Base-by-base conservation (phyloP, 2,797 vertebrate species). In the Gymnoscopelus microlampas region DNA sequence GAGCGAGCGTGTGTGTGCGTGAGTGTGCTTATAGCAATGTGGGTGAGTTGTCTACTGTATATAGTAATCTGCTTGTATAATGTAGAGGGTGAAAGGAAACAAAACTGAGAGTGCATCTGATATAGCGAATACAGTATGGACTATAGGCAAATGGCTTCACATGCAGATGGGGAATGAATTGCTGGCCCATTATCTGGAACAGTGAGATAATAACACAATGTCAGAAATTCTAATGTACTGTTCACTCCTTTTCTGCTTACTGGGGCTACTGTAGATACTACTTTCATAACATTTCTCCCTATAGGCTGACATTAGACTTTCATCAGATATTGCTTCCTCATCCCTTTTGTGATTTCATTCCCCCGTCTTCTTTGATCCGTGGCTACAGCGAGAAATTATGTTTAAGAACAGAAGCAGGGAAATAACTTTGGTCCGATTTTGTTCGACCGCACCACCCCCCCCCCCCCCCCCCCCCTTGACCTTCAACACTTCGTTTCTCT, bases 201-300 rank as follows among this genome's bases (percentile, higher is more conserved):
- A 49, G 0, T 24, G n/a, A 71, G 63, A 86, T 87, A 78, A 83
- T 74, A 59, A 72, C 59, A 71, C 53, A n/a, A 7, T 51, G 64
- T 59, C 49, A 68, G 47, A 51, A 70, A 80, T 83, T 77, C 55
- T 73, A 86, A 84, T 87, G 55, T 53, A 77, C 73, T 75, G 77
- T 85, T 76, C 26, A 55, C 32, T 83, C 56, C 39, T 61, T 75
- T 78, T 70, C 19, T 63, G 63, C 60, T 72, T 73, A 80, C 60
- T 29, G 51, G 68, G 60, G 49, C 80, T 68, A 44, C 39, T 10
- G 39, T 44, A 66, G 75, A 83, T 79, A 53, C 76, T 86, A 39
- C 56, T 63, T 71, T 57, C 61, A 79, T 86, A 69, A 77, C 15
- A 69, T 84, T 80, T 71, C 51, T 74, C 44, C 54, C 66, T 63